These are phyloP conservation scores for Delphinapterus leucas DNA, from an alignment of 2,113 vertebrate species.

Conservation along the genomic window DNA sequence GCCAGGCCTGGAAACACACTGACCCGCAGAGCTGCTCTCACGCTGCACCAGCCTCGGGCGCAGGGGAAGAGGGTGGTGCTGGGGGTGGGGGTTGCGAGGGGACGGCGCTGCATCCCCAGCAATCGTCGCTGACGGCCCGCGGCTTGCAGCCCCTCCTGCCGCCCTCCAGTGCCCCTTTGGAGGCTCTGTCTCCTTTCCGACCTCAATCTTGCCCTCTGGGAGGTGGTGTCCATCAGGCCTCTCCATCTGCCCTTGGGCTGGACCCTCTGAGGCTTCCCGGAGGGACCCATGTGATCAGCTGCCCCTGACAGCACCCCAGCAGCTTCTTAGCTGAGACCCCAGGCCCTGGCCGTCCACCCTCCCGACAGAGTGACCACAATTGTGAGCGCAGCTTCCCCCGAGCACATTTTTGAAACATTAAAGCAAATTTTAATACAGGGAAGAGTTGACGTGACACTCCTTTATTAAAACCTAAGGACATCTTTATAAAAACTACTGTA, in stretches of 20 bases:
- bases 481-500: constrained; percentile 84
- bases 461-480: constrained; percentile 84
- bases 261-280: not conserved
- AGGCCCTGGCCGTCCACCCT: not conserved
- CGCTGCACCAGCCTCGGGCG: rapidly evolving
- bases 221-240: not conserved
- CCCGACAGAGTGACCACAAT: no score
- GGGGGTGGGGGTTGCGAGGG: not conserved
- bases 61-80: rapidly evolving
- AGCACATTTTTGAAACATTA: not conserved
- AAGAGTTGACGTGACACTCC: constrained; percentile 73
- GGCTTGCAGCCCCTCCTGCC: not conserved
- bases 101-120: not conserved
- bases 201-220: not conserved
- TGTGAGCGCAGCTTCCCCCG: not conserved
- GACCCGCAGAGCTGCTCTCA: rapidly evolving
- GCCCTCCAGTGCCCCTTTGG: rapidly evolving
- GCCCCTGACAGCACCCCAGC: rapidly evolving
- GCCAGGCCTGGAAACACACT: rapidly evolving
- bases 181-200: rapidly evolving
- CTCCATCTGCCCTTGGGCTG: not conserved
- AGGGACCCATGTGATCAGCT: rapidly evolving
- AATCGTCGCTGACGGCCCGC: rapidly evolving
- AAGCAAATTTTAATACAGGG: constrained; percentile 43
- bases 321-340: not conserved